Percentiles rank a stretch among this genome's conserved stretches.
These are phyloP conservation scores for Campylomormyrus tamandua DNA, from an alignment of 2,113 vertebrate species.

Conservation along the genomic window DNA sequence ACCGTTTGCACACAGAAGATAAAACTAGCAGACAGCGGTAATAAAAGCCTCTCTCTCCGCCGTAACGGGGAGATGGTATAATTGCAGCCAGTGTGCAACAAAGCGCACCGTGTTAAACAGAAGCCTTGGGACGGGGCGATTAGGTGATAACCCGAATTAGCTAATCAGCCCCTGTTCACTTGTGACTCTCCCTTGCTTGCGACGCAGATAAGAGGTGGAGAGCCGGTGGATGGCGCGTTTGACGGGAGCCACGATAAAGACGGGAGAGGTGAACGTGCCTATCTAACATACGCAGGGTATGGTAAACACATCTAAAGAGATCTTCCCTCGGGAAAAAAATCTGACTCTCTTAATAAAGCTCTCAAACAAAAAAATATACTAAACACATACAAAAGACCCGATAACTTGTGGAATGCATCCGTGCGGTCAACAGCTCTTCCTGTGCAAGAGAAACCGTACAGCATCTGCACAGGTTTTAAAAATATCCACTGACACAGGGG, in stretches of 20 bases:
- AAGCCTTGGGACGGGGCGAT: constrained; percentile 18
- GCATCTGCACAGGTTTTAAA: background rate
- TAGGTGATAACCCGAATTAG: constrained; percentile 23
- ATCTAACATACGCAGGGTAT: background rate
- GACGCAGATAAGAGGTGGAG: background rate
- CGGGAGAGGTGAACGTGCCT: background rate
- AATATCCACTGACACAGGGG: background rate
- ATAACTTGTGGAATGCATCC: background rate
- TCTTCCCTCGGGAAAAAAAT: background rate
- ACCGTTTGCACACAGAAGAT: background rate
- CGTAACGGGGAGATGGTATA: background rate
- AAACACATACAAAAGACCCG: background rate
- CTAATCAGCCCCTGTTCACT: constrained; percentile 22
- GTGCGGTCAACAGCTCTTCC: background rate
- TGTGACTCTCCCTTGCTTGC: background rate
- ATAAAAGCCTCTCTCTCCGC: constrained; percentile 4
- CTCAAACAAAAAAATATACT: background rate
- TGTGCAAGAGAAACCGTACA: background rate
- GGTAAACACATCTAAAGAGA: background rate
- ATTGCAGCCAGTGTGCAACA: constrained; percentile 14
- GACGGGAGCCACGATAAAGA: background rate
- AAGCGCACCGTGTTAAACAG: constrained; percentile 10
- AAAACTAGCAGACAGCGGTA: background rate
- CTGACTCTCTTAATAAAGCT: background rate
- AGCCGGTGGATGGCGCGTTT: background rate